phyloP scores from a whole-genome alignment of 2,888 invertebrate genomes.

The Pyrrhosoma nymphula region DNA sequence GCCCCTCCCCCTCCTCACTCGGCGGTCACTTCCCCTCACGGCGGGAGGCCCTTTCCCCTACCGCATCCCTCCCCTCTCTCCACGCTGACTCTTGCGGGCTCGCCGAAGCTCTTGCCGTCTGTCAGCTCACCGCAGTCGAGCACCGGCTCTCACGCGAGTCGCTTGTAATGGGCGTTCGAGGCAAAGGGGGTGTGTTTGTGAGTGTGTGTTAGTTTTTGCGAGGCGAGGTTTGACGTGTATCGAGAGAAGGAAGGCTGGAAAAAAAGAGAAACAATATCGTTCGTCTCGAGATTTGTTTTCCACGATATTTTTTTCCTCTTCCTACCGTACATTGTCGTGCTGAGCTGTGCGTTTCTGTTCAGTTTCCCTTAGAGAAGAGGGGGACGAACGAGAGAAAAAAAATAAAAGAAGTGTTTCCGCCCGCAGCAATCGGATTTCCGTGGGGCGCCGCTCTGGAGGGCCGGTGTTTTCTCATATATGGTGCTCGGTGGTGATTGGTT shows the following conservation, averaged over 20 bases:
- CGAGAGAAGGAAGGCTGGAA: not conserved
- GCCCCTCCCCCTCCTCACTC: not conserved
- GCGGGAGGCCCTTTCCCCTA: not conserved
- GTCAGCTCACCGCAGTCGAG: not conserved
- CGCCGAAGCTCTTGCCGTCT: not conserved
- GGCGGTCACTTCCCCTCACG: not conserved
- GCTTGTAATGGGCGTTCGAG: not conserved
- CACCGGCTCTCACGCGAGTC: constrained; percentile 49
- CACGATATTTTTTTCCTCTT: not conserved
- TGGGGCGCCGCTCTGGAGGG: constrained; percentile 46
- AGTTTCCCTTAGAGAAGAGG: not conserved
- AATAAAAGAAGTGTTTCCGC: not conserved
- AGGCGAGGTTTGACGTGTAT: not conserved
- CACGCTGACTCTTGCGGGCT: not conserved
- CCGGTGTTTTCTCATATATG: constrained; percentile 52
- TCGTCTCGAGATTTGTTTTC: not conserved
- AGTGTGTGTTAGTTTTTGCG: not conserved
- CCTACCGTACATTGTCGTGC: no score
- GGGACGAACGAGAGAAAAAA: not conserved
- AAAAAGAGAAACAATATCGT: not conserved
- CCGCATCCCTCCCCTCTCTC: not conserved
- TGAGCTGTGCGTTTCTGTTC: not conserved
- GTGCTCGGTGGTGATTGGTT: constrained; percentile 41
- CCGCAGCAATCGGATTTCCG: constrained; percentile 49
- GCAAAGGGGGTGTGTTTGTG: not conserved